Evolutionary conservation across 2,113 vertebrate species (phyloP).

Genomic region (Eira barbara): DNA sequence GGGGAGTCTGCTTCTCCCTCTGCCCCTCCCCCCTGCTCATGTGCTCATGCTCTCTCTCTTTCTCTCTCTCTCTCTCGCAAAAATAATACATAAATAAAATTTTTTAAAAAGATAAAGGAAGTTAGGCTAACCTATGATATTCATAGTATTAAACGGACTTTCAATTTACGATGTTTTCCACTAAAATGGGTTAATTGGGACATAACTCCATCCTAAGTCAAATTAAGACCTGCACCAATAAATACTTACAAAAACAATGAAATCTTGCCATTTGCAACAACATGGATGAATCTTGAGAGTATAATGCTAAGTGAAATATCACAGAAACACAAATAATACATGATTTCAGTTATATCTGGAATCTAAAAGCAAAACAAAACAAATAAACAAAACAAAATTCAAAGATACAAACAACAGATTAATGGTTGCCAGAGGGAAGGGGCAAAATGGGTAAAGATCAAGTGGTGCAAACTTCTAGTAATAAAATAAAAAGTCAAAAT

Average conservation of each 20-base stretch:
- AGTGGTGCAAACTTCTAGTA: neutral
- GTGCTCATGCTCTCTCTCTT: too few species aligned
- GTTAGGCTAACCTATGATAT: neutral
- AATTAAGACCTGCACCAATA: neutral
- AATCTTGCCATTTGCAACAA: neutral
- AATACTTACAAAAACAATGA: neutral
- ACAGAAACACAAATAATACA: neutral
- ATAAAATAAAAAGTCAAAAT: neutral
- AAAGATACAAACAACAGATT: neutral
- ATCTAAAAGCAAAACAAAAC: neutral
- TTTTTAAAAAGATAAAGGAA: neutral
- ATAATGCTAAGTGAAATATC: neutral
- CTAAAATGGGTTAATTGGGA: neutral
- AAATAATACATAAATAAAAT: too few species aligned
- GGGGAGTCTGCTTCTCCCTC: too few species aligned
- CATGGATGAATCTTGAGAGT: neutral
- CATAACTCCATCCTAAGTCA: neutral
- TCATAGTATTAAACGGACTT: neutral
- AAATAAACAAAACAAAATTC: neutral
- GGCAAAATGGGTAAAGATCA: neutral
- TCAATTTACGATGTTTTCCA: neutral
- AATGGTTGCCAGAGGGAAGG: neutral
- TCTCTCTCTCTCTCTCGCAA: too few species aligned
- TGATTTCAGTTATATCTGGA: neutral
- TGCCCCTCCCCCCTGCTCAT: too few species aligned